Conservation (phyloP, 2,113 vertebrate genomes). For the Atractosteus spatula region DNA sequence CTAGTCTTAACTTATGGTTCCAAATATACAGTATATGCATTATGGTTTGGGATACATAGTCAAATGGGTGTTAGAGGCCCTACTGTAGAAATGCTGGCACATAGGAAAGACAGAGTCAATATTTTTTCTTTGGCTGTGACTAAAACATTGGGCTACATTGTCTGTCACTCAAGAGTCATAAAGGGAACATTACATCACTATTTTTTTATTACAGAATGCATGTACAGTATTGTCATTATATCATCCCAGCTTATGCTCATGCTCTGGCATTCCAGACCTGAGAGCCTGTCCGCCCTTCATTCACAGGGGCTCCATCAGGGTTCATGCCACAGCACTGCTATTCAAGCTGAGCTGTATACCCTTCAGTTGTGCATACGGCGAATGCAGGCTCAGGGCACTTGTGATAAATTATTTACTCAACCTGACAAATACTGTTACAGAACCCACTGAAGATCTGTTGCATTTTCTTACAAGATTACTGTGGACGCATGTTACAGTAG, state of each 20-base stretch:
- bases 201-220: not conserved
- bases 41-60: not conserved
- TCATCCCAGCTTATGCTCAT: not conserved
- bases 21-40: not conserved
- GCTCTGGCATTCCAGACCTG: not conserved
- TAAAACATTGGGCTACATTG: not conserved
- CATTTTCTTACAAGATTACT: conserved; percentile 96
- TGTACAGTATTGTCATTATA: not conserved
- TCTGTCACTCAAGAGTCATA: not conserved
- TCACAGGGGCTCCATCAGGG: not conserved
- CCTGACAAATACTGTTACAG: conserved; percentile 79
- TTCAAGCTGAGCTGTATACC: conserved; percentile 35
- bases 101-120: not conserved
- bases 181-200: not conserved
- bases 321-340: not conserved
- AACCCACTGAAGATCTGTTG: conserved; percentile 71
- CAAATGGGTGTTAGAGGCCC: not conserved
- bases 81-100: too few species aligned
- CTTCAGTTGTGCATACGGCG: conserved; percentile 52
- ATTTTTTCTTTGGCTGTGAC: not conserved
- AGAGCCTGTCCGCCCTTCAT: not conserved
- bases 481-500: conserved; percentile 96
- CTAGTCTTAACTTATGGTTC: not conserved
- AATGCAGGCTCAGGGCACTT: conserved; percentile 59
- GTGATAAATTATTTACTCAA: conserved; percentile 79